Percentiles rank a stretch among this genome's conserved stretches.
Evolutionary conservation across 2,888 invertebrate species (phyloP).

Genomic region (Polietes domitor): DNA sequence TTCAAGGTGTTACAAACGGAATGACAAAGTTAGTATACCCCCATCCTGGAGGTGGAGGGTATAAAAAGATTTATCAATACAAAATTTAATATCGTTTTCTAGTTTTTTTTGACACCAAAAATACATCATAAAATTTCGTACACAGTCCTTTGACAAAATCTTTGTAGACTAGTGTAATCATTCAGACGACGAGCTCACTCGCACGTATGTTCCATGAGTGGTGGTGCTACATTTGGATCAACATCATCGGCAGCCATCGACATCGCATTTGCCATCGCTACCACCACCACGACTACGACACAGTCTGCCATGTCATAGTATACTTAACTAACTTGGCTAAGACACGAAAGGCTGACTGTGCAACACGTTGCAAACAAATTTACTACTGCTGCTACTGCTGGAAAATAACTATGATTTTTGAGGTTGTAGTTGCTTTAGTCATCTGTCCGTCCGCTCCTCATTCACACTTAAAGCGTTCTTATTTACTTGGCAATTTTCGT

Average conservation of each 20-base stretch:
- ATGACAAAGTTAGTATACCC: no score
- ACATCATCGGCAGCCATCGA: neutral
- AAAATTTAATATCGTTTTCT: no score
- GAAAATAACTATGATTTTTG: slow-evolving; percentile 46
- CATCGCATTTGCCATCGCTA: neutral
- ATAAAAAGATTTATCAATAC: no score
- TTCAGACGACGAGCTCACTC: neutral
- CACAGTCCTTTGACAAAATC: no score
- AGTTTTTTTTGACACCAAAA: no score
- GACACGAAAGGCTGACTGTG: slow-evolving; percentile 47
- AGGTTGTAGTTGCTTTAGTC: slow-evolving; percentile 31
- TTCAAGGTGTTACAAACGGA: no score
- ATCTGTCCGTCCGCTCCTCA: slow-evolving; percentile 37
- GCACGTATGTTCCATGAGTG: neutral
- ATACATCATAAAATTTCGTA: no score
- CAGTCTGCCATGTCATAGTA: slow-evolving; percentile 25
- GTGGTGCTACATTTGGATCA: slow-evolving; percentile 15
- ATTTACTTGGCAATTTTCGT: slow-evolving; percentile 54
- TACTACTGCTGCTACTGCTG: no score
- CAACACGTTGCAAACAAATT: slow-evolving; percentile 54
- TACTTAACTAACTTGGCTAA: slow-evolving; percentile 49
- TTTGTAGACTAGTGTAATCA: no score
- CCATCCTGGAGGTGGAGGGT: no score
- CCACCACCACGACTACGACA: slow-evolving; percentile 26
- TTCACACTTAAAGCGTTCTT: slow-evolving; percentile 56